These are phyloP conservation scores for Probosciger aterrimus DNA, from an alignment of 2,113 vertebrate species.

Conservation along the genomic window DNA sequence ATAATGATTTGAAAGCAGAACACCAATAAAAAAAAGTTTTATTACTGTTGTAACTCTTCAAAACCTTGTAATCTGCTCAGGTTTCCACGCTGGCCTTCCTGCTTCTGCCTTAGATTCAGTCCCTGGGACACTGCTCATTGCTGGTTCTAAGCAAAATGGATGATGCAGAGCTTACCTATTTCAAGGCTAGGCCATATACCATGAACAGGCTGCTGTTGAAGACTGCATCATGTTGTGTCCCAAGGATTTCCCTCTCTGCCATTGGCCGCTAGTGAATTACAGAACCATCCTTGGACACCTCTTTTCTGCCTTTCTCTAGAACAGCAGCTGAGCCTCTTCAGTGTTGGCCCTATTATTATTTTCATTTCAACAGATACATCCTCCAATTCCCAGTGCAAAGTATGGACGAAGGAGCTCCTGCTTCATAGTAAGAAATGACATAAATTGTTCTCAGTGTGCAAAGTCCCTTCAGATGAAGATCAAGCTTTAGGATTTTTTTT, in stretches of 20 bases:
- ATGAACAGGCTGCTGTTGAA: neutral
- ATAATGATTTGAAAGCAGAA: conserved; percentile 35
- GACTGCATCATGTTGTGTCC: neutral
- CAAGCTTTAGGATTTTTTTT: neutral
- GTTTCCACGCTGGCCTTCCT: neutral
- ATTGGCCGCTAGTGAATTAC: neutral
- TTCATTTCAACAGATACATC: neutral
- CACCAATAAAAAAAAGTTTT: neutral
- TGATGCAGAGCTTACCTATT: neutral
- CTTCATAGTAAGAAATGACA: neutral
- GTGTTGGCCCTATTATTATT: neutral
- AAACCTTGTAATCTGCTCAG: neutral
- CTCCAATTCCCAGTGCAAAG: neutral
- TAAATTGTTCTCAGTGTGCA: neutral
- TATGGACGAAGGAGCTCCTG: neutral
- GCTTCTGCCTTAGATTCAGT: neutral
- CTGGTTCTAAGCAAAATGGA: neutral
- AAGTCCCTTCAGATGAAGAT: neutral
- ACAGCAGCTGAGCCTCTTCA: neutral
- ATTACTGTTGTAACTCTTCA: conserved; percentile 16
- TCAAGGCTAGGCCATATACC: neutral
- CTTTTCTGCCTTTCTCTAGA: neutral
- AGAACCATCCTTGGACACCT: neutral
- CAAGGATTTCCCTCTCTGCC: neutral
- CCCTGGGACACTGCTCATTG: neutral